Conservation (phyloP, 2,113 vertebrate species). For the Petrocephalus microphthalmus region DNA sequence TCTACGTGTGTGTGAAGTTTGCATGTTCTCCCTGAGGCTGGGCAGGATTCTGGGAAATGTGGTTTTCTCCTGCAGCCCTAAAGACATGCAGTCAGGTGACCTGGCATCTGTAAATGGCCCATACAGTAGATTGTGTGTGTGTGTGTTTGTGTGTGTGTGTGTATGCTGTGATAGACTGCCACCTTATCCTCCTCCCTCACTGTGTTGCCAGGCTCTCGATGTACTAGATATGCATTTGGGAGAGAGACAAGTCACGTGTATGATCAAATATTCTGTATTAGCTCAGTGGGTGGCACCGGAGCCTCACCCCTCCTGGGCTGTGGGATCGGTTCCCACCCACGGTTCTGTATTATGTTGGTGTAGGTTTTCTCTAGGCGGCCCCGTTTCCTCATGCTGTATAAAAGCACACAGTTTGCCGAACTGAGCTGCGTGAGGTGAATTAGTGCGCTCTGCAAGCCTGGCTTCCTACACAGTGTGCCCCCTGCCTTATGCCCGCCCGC, state of each 20-base stretch:
- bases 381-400: not conserved
- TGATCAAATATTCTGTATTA: not conserved
- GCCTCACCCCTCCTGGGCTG: not conserved
- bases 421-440: not conserved
- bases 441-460: not conserved
- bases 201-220: not conserved
- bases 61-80: not conserved
- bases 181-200: not conserved
- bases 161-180: not conserved
- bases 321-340: not conserved
- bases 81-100: not conserved
- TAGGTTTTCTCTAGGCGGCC: not conserved
- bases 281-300: not conserved
- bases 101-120: not conserved
- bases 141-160: not conserved
- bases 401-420: not conserved
- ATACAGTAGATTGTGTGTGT: not conserved
- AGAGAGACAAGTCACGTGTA: not conserved
- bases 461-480: not conserved
- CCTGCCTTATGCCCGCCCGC: not conserved
- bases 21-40: not conserved
- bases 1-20: not conserved
- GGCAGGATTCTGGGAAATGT: not conserved
- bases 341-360: not conserved
- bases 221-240: not conserved